Base-by-base conservation (phyloP, 1,140 invertebrate genomes). In the Drosophila novamexicana region DNA sequence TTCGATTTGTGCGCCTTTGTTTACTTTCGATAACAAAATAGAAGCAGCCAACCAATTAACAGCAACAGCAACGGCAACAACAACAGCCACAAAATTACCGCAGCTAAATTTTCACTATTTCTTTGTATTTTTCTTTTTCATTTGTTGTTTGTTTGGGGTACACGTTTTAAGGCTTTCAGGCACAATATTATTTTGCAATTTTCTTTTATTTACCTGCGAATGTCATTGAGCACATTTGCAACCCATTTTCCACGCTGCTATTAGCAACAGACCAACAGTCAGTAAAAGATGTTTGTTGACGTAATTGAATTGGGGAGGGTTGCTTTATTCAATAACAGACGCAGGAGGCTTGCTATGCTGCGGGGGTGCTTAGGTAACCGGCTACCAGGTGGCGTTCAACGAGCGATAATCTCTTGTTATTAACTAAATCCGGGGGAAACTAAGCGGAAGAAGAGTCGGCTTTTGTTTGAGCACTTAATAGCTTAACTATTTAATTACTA, bases 161-260 rank as follows among this genome's bases (percentile, higher is more conserved):
- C 49, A 72, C 57, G 59, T 42, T 63, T 64, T 77, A 56, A 50
- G 62, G 47, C 58, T 73, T 88, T 77, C 79, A 68, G 22, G 72
- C 79, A 74, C 62, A 71, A 64, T 71, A 81, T 81, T 77, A 83
- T 88, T 82, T 88, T 67, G 76, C 66, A 79, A 88, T 79, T 79
- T 70, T 37, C 62, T 58, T 53, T 63, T 68, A 52, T 74, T 69
- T 69, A 54, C 54, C 56, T 59, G 47, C 32, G 42, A 57, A 14
- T 65, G 68, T 36, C 59, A 78, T 61, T 73, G 61, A 62, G 56
- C 72, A 70, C 53, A 69, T 88, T 70, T 74, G 68, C 74, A 83
- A 79, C 83, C 83, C 73, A 89, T 83, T 88, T 88, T 88, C 83
- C 83, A 89, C 77, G 83, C 45, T 75, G 62, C 71, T 73, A 79